Evolutionary conservation across 2,113 vertebrate genomes (phyloP).

Genomic region (Bubalus kerabau): DNA sequence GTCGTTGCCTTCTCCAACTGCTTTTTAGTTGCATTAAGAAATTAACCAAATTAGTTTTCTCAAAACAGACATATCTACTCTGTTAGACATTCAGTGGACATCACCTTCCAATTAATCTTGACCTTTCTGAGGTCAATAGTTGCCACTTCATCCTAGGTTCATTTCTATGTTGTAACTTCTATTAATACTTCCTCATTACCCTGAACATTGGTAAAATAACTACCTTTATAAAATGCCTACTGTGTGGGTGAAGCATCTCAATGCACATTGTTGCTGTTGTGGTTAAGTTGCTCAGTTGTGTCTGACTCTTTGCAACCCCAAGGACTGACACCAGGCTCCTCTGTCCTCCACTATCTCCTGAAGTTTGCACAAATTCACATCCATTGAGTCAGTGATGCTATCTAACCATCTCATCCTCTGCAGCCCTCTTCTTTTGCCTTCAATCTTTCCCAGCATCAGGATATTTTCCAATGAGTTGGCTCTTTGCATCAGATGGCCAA

Average conservation of each 20-base stretch:
- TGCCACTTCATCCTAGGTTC: background rate
- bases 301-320: background rate
- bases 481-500: background rate
- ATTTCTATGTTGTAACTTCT: background rate
- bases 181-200: background rate
- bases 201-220: background rate
- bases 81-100: background rate
- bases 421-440: background rate
- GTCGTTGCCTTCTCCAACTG: background rate
- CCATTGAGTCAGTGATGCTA: background rate
- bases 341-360: background rate
- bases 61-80: background rate
- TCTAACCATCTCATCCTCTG: background rate
- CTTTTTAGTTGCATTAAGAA: background rate
- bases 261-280: background rate
- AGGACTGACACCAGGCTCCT: background rate
- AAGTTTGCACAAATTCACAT: background rate
- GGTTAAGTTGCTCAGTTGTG: background rate
- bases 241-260: background rate
- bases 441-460: background rate
- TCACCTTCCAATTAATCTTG: background rate
- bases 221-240: background rate
- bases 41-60: background rate
- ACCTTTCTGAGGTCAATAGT: background rate
- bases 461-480: background rate